A percentile compares a stretch with the other conserved stretches of the same genome.
Conservation (phyloP, 2,888 invertebrate genomes). For the Agrotis ipsilon region DNA sequence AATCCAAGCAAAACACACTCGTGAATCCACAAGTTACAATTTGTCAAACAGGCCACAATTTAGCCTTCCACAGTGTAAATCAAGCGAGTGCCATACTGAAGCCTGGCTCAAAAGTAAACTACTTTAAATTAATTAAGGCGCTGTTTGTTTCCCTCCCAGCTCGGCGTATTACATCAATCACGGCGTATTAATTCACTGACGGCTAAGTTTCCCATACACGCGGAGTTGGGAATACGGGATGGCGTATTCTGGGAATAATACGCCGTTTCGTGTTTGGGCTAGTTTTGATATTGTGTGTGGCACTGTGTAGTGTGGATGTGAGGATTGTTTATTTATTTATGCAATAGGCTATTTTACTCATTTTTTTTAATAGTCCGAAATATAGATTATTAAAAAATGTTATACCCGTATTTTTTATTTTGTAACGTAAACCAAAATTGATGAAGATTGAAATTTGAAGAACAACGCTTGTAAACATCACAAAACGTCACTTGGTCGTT, state of each 20-base stretch:
- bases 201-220: slow-evolving; percentile 56
- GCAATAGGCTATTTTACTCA: no score
- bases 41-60: slow-evolving; percentile 2
- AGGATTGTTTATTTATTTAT: neutral
- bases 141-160: slow-evolving; percentile 60
- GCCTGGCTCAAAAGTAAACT: slow-evolving; percentile 64
- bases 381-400: no score
- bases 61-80: slow-evolving; percentile 18
- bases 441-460: no score
- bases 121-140: slow-evolving; percentile 66
- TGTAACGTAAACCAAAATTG: no score
- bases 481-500: no score
- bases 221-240: slow-evolving; percentile 50
- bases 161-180: slow-evolving; percentile 71
- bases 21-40: neutral
- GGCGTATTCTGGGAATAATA: slow-evolving; percentile 34
- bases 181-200: slow-evolving; percentile 67
- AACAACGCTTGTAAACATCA: no score
- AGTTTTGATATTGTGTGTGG: slow-evolving; percentile 32
- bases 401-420: no score
- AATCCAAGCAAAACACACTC: neutral
- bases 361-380: no score
- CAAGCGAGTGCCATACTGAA: slow-evolving; percentile 27
- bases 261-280: slow-evolving; percentile 29
- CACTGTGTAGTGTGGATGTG: no score